These are phyloP conservation scores for Chelidonichthys spinosus DNA, from an alignment of 2,797 vertebrate species.

Conservation along the genomic window DNA sequence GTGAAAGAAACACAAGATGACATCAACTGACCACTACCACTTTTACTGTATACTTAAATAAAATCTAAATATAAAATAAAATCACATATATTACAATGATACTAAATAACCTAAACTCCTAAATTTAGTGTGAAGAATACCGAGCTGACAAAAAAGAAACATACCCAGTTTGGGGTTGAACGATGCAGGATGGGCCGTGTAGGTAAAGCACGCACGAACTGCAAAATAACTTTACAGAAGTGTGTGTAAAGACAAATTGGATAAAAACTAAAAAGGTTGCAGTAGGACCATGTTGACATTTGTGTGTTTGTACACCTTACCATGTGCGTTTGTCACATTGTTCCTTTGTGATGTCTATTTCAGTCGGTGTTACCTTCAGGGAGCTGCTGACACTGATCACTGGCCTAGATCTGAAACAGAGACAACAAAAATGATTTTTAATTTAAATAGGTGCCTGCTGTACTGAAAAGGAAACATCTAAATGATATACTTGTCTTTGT, in stretches of 20 bases:
- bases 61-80: background rate
- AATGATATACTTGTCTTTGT: background rate
- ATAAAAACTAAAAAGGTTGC: background rate
- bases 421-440: background rate
- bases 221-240: slow-evolving; percentile 77
- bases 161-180: slow-evolving; percentile 89
- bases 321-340: slow-evolving; percentile 76
- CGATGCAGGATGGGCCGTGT: slow-evolving; percentile 82
- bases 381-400: slow-evolving; percentile 87
- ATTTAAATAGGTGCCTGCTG: background rate
- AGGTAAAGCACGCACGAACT: slow-evolving; percentile 88
- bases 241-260: background rate
- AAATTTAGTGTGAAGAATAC: background rate
- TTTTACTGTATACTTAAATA: no score
- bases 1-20: slow-evolving; percentile 20
- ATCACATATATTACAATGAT: background rate
- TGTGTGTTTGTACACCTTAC: slow-evolving; percentile 55
- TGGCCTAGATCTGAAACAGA: slow-evolving; percentile 85
- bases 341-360: slow-evolving; percentile 84
- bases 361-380: slow-evolving; percentile 83
- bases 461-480: background rate
- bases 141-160: slow-evolving; percentile 63
- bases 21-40: background rate
- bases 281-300: background rate
- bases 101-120: background rate